Percentiles rank a stretch among this genome's conserved stretches.
Evolutionary conservation across 2,113 vertebrate species (phyloP).

Genomic region (Cheilinus undulatus): DNA sequence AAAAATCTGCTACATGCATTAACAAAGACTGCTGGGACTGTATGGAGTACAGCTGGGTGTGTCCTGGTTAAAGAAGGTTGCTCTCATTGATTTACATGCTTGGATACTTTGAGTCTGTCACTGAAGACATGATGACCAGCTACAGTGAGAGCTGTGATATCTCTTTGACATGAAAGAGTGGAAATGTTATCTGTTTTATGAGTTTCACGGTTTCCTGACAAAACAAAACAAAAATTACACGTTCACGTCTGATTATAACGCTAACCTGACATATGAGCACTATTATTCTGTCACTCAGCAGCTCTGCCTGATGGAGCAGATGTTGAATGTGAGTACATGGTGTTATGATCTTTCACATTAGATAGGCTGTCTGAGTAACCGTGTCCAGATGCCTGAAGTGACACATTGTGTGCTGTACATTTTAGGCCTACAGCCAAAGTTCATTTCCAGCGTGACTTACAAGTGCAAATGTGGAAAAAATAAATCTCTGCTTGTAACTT

Average conservation of each 20-base stretch:
- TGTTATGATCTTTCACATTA: slow-evolving; percentile 42
- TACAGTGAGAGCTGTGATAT: neutral
- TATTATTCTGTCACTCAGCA: slow-evolving; percentile 51
- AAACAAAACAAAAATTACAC: slow-evolving; percentile 34
- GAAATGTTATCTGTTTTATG: slow-evolving; percentile 31
- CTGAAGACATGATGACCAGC: slow-evolving; percentile 8
- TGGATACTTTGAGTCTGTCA: slow-evolving; percentile 28
- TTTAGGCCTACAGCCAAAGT: slow-evolving; percentile 29
- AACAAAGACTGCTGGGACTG: neutral
- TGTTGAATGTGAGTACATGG: slow-evolving; percentile 16
- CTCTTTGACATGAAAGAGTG: slow-evolving; percentile 21
- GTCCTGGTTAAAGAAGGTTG: slow-evolving; percentile 3
- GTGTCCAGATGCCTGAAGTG: slow-evolving; percentile 40
- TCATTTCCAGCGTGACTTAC: neutral
- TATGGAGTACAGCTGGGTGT: slow-evolving; percentile 5
- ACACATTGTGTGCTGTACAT: neutral
- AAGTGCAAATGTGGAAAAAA: slow-evolving; percentile 24
- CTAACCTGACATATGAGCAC: slow-evolving; percentile 14
- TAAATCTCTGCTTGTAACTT: neutral
- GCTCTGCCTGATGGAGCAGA: slow-evolving; percentile 47
- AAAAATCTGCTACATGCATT: slow-evolving; percentile 2
- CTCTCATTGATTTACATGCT: slow-evolving; percentile 26
- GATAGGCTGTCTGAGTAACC: slow-evolving; percentile 35
- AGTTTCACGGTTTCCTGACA: slow-evolving; percentile 13
- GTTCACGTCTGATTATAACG: slow-evolving; percentile 11